Conservation (phyloP, 23 tunicate species). For the Styela plicata region DNA sequence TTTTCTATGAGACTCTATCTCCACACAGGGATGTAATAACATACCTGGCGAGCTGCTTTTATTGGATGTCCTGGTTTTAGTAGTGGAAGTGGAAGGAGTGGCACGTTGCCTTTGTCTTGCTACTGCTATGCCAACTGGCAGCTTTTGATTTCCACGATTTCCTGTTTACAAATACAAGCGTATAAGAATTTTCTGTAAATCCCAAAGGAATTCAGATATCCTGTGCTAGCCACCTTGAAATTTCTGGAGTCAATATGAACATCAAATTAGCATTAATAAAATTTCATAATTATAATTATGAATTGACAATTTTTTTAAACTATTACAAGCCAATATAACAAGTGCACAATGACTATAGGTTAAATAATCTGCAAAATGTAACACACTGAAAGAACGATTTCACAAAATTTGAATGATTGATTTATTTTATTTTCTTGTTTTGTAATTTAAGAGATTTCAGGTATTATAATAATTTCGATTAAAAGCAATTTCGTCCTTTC, state of each 20-base stretch:
- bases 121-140: slow-evolving; percentile 30
- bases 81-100: not conserved
- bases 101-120: slow-evolving; percentile 20
- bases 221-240: not conserved
- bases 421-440: no score
- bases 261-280: not conserved
- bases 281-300: no score
- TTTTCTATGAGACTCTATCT: not conserved
- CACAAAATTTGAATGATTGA: no score
- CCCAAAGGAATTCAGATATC: not conserved
- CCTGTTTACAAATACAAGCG: not conserved
- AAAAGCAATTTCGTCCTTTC: no score
- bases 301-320: no score
- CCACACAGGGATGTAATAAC: not conserved
- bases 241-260: not conserved
- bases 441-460: no score
- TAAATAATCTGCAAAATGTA: no score
- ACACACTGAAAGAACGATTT: no score
- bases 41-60: slow-evolving; percentile 7
- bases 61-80: not conserved
- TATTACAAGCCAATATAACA: no score
- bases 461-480: no score
- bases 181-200: not conserved
- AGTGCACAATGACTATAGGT: no score
- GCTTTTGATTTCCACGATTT: slow-evolving; percentile 23